Percentiles rank a stretch among this genome's conserved stretches.
Evolutionary conservation across 1,140 invertebrate species (phyloP).

Genomic region (Capitella teleta): DNA sequence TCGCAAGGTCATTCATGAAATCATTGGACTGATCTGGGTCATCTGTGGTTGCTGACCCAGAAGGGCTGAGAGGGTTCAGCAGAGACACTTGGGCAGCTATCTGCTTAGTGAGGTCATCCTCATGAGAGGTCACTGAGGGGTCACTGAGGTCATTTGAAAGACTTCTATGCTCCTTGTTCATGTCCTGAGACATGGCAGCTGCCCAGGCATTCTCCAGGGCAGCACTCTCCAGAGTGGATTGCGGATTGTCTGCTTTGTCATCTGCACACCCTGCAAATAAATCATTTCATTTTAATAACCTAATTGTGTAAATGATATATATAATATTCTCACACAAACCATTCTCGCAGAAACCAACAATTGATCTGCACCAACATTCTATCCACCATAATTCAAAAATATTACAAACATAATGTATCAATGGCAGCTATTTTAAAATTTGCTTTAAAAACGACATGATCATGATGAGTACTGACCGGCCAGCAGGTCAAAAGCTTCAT

Average conservation of each 20-base stretch:
- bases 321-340: constrained; percentile 1
- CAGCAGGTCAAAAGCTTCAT: constrained; percentile 84
- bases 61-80: constrained; percentile 13
- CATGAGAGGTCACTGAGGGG: constrained; percentile 38
- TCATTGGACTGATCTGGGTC: constrained; percentile 14
- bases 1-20: constrained; percentile 23
- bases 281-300: background rate
- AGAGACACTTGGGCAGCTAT: constrained; percentile 20
- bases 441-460: background rate
- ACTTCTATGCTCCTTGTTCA: no score
- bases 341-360: background rate
- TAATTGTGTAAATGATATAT: no score
- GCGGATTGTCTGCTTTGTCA: constrained; percentile 50
- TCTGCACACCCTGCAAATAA: constrained; percentile 12
- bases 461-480: constrained; percentile 44
- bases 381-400: background rate
- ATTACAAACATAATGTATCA: background rate
- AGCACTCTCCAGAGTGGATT: constrained; percentile 66
- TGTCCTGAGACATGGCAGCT: constrained; percentile 49
- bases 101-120: constrained; percentile 20
- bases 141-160: constrained; percentile 48
- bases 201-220: constrained; percentile 71
- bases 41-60: no score
- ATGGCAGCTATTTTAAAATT: background rate
- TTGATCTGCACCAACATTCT: background rate